phyloP scores from a whole-genome alignment of 2,888 invertebrate genomes.

The Spodoptera picta region DNA sequence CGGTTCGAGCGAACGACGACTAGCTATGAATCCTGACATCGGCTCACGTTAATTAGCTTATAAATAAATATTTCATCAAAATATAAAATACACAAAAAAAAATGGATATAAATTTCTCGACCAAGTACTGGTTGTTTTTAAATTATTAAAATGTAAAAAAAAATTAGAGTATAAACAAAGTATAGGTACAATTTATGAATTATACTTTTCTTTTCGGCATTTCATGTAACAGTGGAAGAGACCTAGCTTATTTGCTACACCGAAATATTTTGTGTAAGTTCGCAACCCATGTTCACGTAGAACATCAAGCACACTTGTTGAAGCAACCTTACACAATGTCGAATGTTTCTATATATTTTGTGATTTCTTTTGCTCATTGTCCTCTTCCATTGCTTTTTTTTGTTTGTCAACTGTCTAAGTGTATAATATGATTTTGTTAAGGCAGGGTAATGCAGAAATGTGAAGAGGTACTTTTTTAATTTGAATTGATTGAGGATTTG shows the following conservation, averaged over 20 bases:
- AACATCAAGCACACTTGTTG: constrained; percentile 62
- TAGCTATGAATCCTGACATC: constrained; percentile 89
- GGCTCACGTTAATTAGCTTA: constrained; percentile 89
- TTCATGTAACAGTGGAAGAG: constrained; percentile 84
- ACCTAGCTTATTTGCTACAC: constrained; percentile 74
- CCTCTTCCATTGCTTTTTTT: constrained; percentile 87
- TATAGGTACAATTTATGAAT: constrained; percentile 89
- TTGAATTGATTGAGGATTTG: constrained; percentile 80
- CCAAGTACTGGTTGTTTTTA: constrained; percentile 89
- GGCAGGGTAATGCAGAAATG: constrained; percentile 88
- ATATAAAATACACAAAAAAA: constrained; percentile 89
- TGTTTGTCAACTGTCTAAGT: constrained; percentile 84
- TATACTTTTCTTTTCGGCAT: constrained; percentile 88
- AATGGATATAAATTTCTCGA: constrained; percentile 88
- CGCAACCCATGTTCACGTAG: constrained; percentile 59
- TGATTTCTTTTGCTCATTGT: constrained; percentile 86
- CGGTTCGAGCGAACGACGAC: constrained; percentile 88
- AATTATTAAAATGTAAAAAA: constrained; percentile 89
- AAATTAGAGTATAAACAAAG: constrained; percentile 88
- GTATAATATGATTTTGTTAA: constrained; percentile 86
- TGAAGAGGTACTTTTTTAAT: constrained; percentile 87
- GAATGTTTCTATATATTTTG: constrained; percentile 80
- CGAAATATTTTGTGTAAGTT: constrained; percentile 69
- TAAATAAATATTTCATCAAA: constrained; percentile 89
- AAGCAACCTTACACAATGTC: constrained; percentile 74